Base-by-base conservation (phyloP, 2,888 invertebrate genomes). In the Drosophila yooni region DNA sequence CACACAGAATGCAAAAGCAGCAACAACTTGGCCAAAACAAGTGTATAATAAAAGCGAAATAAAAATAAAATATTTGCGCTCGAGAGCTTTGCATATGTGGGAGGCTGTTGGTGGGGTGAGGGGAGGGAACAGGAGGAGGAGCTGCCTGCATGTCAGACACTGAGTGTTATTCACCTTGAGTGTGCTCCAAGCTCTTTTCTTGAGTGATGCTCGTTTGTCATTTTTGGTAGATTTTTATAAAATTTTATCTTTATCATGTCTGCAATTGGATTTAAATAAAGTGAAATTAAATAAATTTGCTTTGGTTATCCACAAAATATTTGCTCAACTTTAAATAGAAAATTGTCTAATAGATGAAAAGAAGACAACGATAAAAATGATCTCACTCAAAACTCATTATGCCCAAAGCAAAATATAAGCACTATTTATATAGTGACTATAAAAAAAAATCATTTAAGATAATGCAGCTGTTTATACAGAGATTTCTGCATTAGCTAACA, bases 21-120 rank as follows among this genome's bases (percentile, higher is more conserved):
- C 74, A 80, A 65, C 60, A 80, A 83, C 80, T 83, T 84, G 79
- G 79, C 62, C 66, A 75, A 68, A 71, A 70, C 65, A 83, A 77
- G 77, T 68, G 53, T 59, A 66, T 38, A 62, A 59, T 60, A 63
- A 50, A 67, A 3, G 33, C 27, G 40, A 46, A 51, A 63, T 25
- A 62, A 51, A 54, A 18, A 60, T 46, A 31, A 59, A 56, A 65
- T 64, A 74, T 74, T 71, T 77, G 53, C 33, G 31, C 50, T 54
- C 27, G 27, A 11, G 31, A 48, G 57, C 29, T 62, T 57, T 29
- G 6, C 57, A 36, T n/a, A 10, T 52, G 61, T 52, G 68, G 34
- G 40, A 46, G 66, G 10, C 36, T 29, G 18, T 38, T 21, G 21
- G 21, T 21, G 21, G 21, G 21, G 21, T 1, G 21, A 21, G 6